Conservation (phyloP, 2,113 vertebrate genomes). For the Aspiorhynchus laticeps region DNA sequence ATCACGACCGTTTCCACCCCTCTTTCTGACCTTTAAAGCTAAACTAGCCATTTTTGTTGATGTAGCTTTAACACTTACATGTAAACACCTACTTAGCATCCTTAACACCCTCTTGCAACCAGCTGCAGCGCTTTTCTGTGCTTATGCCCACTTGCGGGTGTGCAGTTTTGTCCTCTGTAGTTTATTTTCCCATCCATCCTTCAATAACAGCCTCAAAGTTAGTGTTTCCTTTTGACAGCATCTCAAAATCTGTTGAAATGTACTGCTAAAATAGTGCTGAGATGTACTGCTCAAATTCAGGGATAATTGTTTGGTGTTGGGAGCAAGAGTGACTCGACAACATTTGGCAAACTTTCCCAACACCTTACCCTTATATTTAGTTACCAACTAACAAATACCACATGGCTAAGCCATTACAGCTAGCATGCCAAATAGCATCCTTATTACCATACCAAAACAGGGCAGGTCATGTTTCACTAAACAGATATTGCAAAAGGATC, state of each 20-base stretch:
- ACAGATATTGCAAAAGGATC: not conserved
- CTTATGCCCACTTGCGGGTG: not conserved
- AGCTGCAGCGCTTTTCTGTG: not conserved
- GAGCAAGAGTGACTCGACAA: not conserved
- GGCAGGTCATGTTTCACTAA: not conserved
- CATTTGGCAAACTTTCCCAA: slow-evolving; percentile 1
- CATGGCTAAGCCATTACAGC: not conserved
- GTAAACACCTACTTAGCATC: not conserved
- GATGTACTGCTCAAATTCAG: not conserved
- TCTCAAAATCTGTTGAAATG: not conserved
- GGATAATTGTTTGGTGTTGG: not conserved
- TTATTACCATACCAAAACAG: not conserved
- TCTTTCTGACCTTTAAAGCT: not conserved
- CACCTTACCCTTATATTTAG: not conserved
- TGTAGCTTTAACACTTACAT: not conserved
- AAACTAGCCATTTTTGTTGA: not conserved
- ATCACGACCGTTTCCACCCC: not conserved
- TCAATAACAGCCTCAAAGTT: not conserved
- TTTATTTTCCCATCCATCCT: not conserved
- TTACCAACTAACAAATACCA: not conserved
- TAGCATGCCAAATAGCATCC: not conserved
- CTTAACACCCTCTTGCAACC: slow-evolving; percentile 1
- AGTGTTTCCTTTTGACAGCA: not conserved
- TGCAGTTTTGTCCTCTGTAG: not conserved
- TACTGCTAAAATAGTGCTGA: not conserved